phyloP scores from a whole-genome alignment of 2,797 vertebrate genomes.

The Sarcoramphus papa region DNA sequence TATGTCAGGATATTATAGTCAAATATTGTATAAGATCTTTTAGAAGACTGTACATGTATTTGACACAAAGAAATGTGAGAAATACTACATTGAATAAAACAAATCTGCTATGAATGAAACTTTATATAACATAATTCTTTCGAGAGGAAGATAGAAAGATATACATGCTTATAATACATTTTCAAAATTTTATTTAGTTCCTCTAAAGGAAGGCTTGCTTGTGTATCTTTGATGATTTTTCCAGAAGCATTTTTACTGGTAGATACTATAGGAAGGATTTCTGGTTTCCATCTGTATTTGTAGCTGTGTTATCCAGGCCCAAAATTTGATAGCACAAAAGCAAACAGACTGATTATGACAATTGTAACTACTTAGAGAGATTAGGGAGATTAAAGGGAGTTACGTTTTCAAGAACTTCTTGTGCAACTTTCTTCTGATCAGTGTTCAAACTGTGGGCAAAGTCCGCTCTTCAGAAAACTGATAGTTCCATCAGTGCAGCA shows the following conservation, averaged over 20 bases:
- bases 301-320: background rate
- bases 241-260: background rate
- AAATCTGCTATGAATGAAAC: background rate
- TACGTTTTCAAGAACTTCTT: background rate
- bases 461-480: background rate
- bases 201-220: background rate
- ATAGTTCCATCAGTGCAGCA: background rate
- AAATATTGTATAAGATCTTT: background rate
- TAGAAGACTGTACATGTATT: background rate
- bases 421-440: background rate
- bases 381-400: background rate
- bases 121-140: background rate
- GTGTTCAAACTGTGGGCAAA: background rate
- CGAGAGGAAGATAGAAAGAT: background rate
- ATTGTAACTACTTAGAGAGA: background rate
- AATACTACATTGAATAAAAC: background rate
- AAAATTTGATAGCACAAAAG: background rate
- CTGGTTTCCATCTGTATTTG: background rate
- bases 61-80: background rate
- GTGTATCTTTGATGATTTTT: background rate
- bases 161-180: background rate
- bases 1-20: background rate
- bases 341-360: background rate
- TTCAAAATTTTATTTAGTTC: background rate
- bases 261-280: background rate